phyloP scores from a whole-genome alignment of 2,113 vertebrate genomes.

The Callopanchax toddi region DNA sequence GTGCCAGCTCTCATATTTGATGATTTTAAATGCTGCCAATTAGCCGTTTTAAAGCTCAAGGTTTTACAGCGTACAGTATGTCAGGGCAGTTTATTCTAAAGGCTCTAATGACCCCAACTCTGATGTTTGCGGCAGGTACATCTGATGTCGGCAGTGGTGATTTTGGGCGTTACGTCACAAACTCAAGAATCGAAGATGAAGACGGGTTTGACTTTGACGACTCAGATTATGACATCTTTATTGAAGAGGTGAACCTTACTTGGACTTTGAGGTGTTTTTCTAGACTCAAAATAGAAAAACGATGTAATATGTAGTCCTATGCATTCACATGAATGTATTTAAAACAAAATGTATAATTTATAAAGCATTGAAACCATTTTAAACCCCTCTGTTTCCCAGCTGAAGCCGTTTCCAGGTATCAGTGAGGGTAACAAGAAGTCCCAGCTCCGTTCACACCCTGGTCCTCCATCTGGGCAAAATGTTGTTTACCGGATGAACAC shows the following conservation, averaged over 20 bases:
- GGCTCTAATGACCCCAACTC: background rate
- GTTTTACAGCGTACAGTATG: slow-evolving; percentile 4
- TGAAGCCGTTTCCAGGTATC: slow-evolving; percentile 84
- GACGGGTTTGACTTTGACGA: slow-evolving; percentile 86
- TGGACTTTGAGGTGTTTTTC: background rate
- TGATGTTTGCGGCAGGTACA: slow-evolving; percentile 69
- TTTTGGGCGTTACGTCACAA: slow-evolving; percentile 80
- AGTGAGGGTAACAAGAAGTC: slow-evolving; percentile 79
- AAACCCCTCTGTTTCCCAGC: slow-evolving; percentile 62
- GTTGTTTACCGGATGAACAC: slow-evolving; percentile 76
- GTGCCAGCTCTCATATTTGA: slow-evolving; percentile 42
- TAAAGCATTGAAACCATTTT: background rate
- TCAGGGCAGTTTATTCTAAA: background rate
- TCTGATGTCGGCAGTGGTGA: slow-evolving; percentile 86
- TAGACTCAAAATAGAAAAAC: too few relatives aligned
- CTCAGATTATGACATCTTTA: slow-evolving; percentile 90
- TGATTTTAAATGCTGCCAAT: slow-evolving; percentile 52
- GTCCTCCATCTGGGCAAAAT: slow-evolving; percentile 55
- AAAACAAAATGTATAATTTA: too few relatives aligned
- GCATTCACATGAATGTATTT: too few relatives aligned
- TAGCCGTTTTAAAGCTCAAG: slow-evolving; percentile 37
- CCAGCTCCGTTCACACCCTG: slow-evolving; percentile 79
- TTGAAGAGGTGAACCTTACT: slow-evolving; percentile 85
- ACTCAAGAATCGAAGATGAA: slow-evolving; percentile 77
- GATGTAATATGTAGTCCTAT: too few relatives aligned